Evolutionary conservation across 2,113 vertebrate genomes (phyloP), one percentile per base, ranked within the genome.

Genomic region (Hippotragus niger): DNA sequence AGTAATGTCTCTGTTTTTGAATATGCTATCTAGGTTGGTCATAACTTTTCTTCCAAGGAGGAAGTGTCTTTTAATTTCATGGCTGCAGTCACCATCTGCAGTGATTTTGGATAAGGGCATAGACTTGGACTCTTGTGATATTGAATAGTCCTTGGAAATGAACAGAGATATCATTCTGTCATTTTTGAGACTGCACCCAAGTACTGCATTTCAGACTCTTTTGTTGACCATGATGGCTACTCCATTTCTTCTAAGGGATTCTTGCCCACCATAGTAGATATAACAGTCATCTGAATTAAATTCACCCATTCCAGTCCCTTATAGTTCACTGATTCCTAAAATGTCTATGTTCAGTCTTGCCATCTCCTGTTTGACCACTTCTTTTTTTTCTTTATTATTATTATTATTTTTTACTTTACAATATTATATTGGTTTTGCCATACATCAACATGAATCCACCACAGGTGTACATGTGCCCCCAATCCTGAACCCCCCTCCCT

Each of bases 391-490:
- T 6, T 53, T 53, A 53, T 53, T 53, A 17, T 52, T 53, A 19
- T 53, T 53, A 7, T 53, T 53, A 7, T 52, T 52, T 16, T 53
- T 53, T 7, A 53, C 17, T 53, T 53, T 53, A 53, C 17, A 53
- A 19, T 53, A 21, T 53, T 53, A 17, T 53, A 53, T 53, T 53
- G 53, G 17, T 53, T 53, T 19, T 53, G 53, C 53, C 53, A 53
- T 53, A 53, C 53, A 53, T 53, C 53, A 53, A 53, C 17, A 53
- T 53, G 53, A 53, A 19, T 53, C 17, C 17, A 19, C 53, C 17
- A 53, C 0, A 0, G 17, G 53, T 53, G 17, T 19, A 19, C 17
- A 19, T 0, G 2, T 19, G 53, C 14, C 19, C 53, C 53, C 53
- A 19, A 53, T 53, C 53, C 53, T 53, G 53, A 53, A 19, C 53